Percentiles rank a stretch among this genome's conserved stretches.
phyloP scores from a whole-genome alignment of 2,113 vertebrate species.

The Peromyscus leucopus region DNA sequence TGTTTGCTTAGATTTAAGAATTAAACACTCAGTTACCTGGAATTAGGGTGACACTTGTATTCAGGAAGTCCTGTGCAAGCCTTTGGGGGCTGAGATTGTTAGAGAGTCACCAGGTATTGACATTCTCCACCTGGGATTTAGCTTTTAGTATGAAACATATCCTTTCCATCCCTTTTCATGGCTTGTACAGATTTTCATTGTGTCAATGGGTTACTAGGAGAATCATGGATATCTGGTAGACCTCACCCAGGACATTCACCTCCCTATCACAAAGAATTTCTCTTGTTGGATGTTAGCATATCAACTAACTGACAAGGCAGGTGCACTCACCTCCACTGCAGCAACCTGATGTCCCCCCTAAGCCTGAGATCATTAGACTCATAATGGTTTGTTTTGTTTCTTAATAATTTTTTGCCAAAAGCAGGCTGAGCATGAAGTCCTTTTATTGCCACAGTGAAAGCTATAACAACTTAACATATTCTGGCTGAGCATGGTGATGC shows the following conservation, averaged over 20 bases:
- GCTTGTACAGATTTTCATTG: background rate
- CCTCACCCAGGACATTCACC: background rate
- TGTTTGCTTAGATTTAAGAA: background rate
- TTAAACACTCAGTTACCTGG: background rate
- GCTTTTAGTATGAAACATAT: background rate
- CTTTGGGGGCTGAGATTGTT: background rate
- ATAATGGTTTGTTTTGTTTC: background rate
- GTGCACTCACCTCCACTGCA: background rate
- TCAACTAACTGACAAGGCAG: background rate
- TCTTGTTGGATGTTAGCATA: background rate
- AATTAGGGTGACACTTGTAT: background rate
- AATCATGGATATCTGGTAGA: background rate
- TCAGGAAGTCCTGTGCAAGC: background rate
- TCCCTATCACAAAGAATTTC: background rate
- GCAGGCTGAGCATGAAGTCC: background rate
- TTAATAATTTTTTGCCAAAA: background rate
- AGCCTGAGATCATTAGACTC: background rate
- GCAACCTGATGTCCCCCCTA: accelerated
- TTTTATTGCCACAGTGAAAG: background rate
- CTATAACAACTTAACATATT: background rate
- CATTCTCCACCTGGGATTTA: background rate
- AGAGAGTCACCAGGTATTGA: background rate
- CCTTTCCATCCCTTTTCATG: background rate
- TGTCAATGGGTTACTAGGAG: background rate
- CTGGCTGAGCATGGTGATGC: background rate